Conservation (phyloP, 1,140 invertebrate genomes). For the Brachionus plicatilis region DNA sequence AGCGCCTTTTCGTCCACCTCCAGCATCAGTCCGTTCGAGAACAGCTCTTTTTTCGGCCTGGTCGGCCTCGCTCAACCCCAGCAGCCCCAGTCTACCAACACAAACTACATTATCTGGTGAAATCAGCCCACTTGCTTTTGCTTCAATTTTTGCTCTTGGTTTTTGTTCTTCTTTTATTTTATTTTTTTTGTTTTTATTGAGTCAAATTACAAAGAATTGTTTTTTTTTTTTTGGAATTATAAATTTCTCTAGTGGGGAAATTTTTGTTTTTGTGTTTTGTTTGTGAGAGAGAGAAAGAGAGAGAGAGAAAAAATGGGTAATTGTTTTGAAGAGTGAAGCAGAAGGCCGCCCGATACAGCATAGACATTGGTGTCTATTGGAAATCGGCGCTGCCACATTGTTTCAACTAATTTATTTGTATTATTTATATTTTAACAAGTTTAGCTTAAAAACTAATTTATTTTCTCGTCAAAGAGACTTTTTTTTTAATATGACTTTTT, state of each 20-base stretch:
- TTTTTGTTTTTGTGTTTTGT: conserved; percentile 23
- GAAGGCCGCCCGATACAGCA: neutral
- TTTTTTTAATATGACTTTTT: neutral
- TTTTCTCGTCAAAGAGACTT: neutral
- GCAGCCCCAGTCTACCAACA: neutral
- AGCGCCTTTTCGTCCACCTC: neutral
- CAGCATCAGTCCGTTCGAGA: neutral
- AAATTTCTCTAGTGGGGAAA: conserved; percentile 25
- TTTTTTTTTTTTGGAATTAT: conserved; percentile 34
- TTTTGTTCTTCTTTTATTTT: neutral
- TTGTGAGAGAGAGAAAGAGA: neutral
- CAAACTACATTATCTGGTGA: neutral
- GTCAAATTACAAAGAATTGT: neutral
- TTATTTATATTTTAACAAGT: conserved; percentile 3
- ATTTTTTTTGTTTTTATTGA: conserved; percentile 34
- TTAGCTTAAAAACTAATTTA: neutral
- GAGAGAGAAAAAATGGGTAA: neutral
- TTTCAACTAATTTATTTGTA: neutral
- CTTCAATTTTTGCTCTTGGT: neutral
- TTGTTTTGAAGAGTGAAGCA: neutral
- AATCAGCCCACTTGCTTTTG: neutral
- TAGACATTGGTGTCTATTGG: neutral
- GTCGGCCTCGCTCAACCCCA: neutral
- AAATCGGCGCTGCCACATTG: neutral
- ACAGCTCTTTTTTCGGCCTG: neutral